These are phyloP conservation scores for Chitala chitala DNA, from an alignment of 2,113 vertebrate species.

Conservation along the genomic window DNA sequence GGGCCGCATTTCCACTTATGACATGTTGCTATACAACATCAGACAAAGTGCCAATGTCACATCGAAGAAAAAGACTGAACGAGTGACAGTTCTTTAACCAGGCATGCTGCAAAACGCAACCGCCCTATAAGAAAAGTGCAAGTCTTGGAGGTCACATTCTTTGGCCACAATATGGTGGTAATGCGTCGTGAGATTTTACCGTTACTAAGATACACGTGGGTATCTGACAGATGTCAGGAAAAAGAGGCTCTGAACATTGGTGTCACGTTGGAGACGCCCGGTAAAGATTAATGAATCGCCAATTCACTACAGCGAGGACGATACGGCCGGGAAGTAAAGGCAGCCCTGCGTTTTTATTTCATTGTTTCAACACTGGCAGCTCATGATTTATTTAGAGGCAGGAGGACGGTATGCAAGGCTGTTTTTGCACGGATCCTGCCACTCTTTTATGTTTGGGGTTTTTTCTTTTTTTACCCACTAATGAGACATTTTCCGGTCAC, in stretches of 20 bases:
- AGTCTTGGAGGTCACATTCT: neutral
- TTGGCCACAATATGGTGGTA: neutral
- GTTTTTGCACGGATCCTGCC: neutral
- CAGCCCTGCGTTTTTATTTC: slow-evolving; percentile 2
- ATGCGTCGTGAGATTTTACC: neutral
- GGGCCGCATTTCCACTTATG: too few species aligned
- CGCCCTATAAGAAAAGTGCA: neutral
- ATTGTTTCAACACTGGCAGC: neutral
- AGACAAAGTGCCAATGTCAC: too few species aligned
- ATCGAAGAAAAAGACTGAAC: too few species aligned
- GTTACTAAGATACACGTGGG: neutral
- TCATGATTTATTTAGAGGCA: slow-evolving; percentile 18
- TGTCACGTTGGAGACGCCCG: neutral
- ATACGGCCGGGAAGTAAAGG: neutral
- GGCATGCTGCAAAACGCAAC: too few species aligned
- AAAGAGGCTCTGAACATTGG: neutral
- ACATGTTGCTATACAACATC: too few species aligned
- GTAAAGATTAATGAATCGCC: neutral
- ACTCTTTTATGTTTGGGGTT: neutral
- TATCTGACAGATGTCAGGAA: neutral
- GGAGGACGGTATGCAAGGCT: neutral
- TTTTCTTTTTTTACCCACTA: slow-evolving; percentile 3
- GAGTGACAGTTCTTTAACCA: too few species aligned
- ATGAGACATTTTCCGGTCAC: slow-evolving; percentile 20
- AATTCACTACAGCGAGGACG: neutral